Evolutionary conservation across 2,113 vertebrate genomes (phyloP), one percentile per base, ranked within the genome.

Genomic region (Sapayoa aenigma): DNA sequence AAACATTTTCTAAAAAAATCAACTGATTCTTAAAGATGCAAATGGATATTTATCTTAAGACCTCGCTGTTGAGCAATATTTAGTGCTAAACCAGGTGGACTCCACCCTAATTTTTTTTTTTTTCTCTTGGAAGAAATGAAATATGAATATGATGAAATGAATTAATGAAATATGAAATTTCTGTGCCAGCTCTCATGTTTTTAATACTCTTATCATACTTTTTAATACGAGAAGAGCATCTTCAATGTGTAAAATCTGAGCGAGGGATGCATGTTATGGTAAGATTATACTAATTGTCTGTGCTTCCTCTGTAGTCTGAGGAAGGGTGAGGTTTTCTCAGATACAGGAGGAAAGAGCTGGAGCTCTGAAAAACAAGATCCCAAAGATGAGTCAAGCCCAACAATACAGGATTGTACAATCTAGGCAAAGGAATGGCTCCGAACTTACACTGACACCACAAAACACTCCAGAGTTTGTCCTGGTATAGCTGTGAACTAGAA

Each of bases 371-470:
- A 58, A 11, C 1, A 2, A 31, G 18, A 56, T 83, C 16, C 14
- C 0, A 2, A 67, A 31, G 28, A 11, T 7, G n/a, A 31, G 9
- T 53, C 14, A 65, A 20, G 6, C n/a, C 12, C 46, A 86, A 24
- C 39, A 65, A 4, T 2, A 30, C 5, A 14, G 37, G 31, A 20
- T 46, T 28, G 25, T 62, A 30, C 39, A 46, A 14, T 19, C 19
- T 59, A 66, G 33, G 58, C 42, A 42, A n/a, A 20, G 42, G 52
- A 50, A 19, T 63, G 31, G n/a, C 52, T 81, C 44, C 49, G 68
- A 12, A 37, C 12, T 33, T 41, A 0, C 0, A 0, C 12, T 49
- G 0, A 28, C 13, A 7, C 56, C 71, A 12, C 28, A 12, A 3
- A 87, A 42, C 23, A 13, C 27, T 25, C 4, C 14, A 12, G 16